Evolutionary conservation across 2,888 invertebrate species (phyloP).

Genomic region (Hipparchia sbordonii): DNA sequence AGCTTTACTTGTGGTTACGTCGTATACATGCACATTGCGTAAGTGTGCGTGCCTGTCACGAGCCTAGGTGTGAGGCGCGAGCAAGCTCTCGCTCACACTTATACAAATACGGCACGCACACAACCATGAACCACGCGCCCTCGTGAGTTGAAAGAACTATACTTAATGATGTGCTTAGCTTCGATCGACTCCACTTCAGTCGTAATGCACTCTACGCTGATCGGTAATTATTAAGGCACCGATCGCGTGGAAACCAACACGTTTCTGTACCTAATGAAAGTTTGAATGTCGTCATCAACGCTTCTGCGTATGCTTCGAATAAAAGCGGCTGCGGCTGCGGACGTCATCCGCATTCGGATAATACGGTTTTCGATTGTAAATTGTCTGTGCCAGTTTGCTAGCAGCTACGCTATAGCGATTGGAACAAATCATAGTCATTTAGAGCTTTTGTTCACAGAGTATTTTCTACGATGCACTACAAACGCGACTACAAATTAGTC

Average conservation of each 20-base stretch:
- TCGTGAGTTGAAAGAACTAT: too few relatives aligned
- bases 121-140: too few relatives aligned
- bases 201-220: constrained; percentile 3
- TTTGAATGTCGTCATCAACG: neutral
- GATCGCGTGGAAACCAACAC: neutral
- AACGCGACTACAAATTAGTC: too few relatives aligned
- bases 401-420: neutral
- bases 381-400: neutral
- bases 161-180: too few relatives aligned
- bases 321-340: neutral
- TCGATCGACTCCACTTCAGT: neutral
- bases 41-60: too few relatives aligned
- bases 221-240: neutral
- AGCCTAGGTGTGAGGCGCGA: too few relatives aligned
- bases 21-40: too few relatives aligned
- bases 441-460: neutral
- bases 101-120: too few relatives aligned
- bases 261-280: neutral
- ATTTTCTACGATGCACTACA: too few relatives aligned
- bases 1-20: too few relatives aligned
- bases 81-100: too few relatives aligned
- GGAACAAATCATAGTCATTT: neutral
- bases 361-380: neutral
- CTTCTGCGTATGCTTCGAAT: neutral
- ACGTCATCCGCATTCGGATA: neutral